Evolutionary conservation across 2,888 invertebrate species (phyloP).

Genomic region (Luperina nickerlii): DNA sequence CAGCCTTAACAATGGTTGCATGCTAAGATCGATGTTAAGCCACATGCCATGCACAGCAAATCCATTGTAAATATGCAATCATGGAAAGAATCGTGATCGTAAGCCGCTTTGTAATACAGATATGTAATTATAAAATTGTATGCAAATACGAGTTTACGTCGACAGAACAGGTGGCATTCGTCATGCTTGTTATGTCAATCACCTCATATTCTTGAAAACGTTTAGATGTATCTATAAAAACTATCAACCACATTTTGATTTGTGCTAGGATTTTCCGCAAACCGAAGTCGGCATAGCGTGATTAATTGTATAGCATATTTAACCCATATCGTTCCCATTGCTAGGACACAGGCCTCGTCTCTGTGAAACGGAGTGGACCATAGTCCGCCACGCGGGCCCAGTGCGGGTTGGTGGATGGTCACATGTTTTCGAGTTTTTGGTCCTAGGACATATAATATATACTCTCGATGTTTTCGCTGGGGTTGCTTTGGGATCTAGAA

Average conservation of each 20-base stretch:
- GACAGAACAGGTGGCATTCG: conserved; percentile 17
- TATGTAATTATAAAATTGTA: conserved; percentile 52
- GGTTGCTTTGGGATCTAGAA: not conserved
- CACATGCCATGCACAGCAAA: conserved; percentile 40
- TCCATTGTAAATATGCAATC: conserved; percentile 57
- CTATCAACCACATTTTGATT: not conserved
- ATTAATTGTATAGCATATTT: not conserved
- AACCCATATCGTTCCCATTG: not conserved
- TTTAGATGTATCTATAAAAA: conserved; percentile 10
- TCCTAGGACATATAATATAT: too few relatives aligned
- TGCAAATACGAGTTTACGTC: conserved; percentile 30
- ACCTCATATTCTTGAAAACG: conserved; percentile 31
- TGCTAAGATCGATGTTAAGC: conserved; percentile 42
- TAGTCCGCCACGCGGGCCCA: not conserved
- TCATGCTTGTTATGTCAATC: conserved; percentile 49
- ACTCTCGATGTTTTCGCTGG: too few relatives aligned
- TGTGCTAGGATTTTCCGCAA: conserved; percentile 15
- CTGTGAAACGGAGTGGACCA: not conserved
- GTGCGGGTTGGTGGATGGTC: not conserved
- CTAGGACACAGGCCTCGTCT: not conserved
- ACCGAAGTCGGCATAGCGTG: not conserved
- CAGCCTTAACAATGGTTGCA: conserved; percentile 57
- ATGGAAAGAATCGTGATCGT: conserved; percentile 39
- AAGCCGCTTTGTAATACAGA: conserved; percentile 44
- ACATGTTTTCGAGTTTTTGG: not conserved